Conservation (phyloP, 2,888 invertebrate genomes). For the Sinodicranocentrus sp. region DNA sequence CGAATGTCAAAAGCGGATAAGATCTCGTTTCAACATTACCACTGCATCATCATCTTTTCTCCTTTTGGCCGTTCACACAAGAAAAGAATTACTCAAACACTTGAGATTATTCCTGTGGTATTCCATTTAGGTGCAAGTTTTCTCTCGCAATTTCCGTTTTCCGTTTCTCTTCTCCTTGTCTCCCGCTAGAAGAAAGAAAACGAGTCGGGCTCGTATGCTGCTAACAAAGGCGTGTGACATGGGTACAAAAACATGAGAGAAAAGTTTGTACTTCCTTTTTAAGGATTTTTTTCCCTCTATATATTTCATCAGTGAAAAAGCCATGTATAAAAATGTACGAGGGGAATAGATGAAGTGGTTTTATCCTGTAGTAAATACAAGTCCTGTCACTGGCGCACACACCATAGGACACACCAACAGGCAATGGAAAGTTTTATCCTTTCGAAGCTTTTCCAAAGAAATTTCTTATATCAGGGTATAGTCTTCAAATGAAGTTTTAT, state of each 20-base stretch:
- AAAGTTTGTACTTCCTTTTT: slow-evolving; percentile 43
- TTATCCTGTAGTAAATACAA: background rate
- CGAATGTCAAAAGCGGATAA: background rate
- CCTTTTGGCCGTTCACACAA: background rate
- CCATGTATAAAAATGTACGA: slow-evolving; percentile 10
- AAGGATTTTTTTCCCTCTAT: background rate
- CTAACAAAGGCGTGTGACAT: slow-evolving; percentile 40
- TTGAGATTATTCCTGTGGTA: no score
- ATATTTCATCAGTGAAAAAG: background rate
- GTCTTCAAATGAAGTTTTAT: no score
- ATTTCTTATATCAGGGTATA: no score
- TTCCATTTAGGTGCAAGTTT: no score
- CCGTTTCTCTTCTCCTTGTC: background rate
- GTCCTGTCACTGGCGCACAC: no score
- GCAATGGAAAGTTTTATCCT: no score
- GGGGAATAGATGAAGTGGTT: slow-evolving; percentile 44
- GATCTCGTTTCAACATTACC: background rate
- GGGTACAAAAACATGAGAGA: slow-evolving; percentile 39
- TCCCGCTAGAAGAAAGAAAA: slow-evolving; percentile 34
- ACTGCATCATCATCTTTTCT: background rate
- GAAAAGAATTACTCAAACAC: background rate
- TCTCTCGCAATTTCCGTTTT: no score
- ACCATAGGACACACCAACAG: no score
- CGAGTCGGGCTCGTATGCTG: no score
- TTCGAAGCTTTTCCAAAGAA: no score